Percentiles rank a stretch among this genome's conserved stretches.
These are phyloP conservation scores for Muntiacus muntjak DNA, from an alignment of 2,113 vertebrate species.

Conservation along the genomic window DNA sequence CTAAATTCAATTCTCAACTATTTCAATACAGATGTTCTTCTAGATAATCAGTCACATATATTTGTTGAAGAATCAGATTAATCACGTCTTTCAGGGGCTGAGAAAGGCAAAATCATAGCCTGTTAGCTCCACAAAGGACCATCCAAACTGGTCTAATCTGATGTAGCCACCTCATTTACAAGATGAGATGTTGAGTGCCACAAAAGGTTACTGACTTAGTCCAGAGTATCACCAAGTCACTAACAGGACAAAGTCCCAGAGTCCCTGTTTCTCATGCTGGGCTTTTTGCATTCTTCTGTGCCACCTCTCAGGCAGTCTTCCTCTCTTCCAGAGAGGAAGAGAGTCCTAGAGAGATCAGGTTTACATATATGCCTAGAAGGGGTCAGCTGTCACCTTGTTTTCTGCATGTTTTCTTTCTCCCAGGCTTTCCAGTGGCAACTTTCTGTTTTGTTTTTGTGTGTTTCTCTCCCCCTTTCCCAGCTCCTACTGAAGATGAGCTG, in stretches of 20 bases:
- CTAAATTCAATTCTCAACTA: background rate
- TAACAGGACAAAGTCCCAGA: background rate
- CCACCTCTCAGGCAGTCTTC: accelerated
- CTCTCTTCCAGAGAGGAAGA: background rate
- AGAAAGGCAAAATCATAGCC: background rate
- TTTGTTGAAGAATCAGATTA: background rate
- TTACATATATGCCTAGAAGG: background rate
- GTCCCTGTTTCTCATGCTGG: background rate
- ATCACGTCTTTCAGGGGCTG: background rate
- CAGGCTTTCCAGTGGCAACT: background rate
- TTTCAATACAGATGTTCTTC: background rate
- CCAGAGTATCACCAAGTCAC: background rate
- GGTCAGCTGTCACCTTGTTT: background rate
- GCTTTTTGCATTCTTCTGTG: background rate
- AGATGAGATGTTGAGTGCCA: background rate
- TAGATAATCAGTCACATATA: background rate
- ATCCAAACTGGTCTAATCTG: background rate
- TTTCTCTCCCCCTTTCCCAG: background rate
- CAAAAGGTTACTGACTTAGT: background rate
- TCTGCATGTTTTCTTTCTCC: background rate
- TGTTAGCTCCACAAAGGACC: background rate
- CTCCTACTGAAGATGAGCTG: background rate
- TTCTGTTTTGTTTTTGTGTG: background rate
- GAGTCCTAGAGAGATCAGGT: background rate
- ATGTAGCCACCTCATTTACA: background rate